A percentile compares a stretch with the other conserved stretches of the same genome.
Evolutionary conservation across 2,797 vertebrate genomes (phyloP).

Genomic region (Coregonus ussuriensis): DNA sequence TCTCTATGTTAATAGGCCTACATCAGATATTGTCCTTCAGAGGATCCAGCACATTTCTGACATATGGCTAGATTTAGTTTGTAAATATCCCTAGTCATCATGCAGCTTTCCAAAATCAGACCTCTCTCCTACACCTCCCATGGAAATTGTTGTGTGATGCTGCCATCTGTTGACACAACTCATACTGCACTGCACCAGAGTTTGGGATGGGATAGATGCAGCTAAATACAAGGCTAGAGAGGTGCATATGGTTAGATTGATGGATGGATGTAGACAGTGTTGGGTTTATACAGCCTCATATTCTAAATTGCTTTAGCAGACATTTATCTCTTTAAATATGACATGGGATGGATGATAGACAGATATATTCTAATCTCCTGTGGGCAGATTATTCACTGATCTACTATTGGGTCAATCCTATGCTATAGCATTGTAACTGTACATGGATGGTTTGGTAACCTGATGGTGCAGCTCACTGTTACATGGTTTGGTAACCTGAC

Average conservation of each 20-base stretch:
- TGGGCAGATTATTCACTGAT: too few species aligned
- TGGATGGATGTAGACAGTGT: background rate
- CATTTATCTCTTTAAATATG: background rate
- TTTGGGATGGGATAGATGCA: background rate
- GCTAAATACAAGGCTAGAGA: background rate
- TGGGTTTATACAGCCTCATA: background rate
- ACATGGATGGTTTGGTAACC: too few species aligned
- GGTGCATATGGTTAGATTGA: background rate
- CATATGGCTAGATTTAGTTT: background rate
- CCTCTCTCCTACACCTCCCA: background rate
- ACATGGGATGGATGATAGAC: background rate
- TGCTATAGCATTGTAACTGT: too few species aligned
- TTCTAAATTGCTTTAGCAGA: background rate
- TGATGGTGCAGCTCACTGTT: too few species aligned
- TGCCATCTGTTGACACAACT: constrained; percentile 54
- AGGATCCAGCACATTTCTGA: background rate
- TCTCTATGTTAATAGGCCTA: background rate
- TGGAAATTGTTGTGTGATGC: constrained; percentile 45
- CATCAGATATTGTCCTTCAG: background rate
- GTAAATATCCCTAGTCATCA: background rate
- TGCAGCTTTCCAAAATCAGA: background rate
- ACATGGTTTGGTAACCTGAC: too few species aligned
- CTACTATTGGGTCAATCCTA: too few species aligned
- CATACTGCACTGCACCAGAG: background rate
- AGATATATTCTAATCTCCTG: background rate